A percentile compares a stretch with the other conserved stretches of the same genome.
phyloP scores from a whole-genome alignment of 2,113 vertebrate species.

The Pituophis catenifer region DNA sequence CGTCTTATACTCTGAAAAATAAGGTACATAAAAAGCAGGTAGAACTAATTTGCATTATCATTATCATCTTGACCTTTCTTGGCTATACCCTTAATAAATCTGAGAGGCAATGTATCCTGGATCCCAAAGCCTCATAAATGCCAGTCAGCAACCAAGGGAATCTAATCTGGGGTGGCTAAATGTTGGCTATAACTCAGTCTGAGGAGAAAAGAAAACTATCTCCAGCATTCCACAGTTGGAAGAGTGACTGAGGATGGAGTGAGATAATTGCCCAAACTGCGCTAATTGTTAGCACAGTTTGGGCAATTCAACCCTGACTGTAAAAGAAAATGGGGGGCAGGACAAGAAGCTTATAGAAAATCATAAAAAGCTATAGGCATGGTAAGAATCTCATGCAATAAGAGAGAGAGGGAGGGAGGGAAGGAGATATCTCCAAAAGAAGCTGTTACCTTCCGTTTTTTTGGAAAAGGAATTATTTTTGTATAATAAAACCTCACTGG shows the following conservation, averaged over 20 bases:
- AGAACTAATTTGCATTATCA: background rate
- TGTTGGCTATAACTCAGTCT: background rate
- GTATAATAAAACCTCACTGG: background rate
- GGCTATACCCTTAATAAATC: background rate
- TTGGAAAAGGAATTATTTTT: background rate
- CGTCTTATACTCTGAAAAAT: too few relatives aligned
- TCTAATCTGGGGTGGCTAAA: background rate
- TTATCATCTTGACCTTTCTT: background rate
- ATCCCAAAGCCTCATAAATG: background rate
- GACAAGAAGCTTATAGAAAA: background rate
- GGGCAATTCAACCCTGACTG: background rate
- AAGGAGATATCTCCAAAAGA: background rate
- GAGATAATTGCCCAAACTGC: background rate
- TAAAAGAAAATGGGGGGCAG: background rate
- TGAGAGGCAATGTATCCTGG: background rate
- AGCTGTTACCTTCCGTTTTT: background rate
- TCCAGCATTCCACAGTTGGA: background rate
- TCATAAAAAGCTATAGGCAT: background rate
- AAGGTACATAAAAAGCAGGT: background rate
- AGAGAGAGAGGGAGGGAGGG: too few relatives aligned
- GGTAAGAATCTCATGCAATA: background rate
- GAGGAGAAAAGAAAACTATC: background rate
- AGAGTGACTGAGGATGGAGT: background rate
- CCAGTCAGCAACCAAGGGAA: background rate
- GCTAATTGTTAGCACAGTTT: background rate